phyloP scores from a whole-genome alignment of 2,888 invertebrate species.

The Idaea dimidiata region DNA sequence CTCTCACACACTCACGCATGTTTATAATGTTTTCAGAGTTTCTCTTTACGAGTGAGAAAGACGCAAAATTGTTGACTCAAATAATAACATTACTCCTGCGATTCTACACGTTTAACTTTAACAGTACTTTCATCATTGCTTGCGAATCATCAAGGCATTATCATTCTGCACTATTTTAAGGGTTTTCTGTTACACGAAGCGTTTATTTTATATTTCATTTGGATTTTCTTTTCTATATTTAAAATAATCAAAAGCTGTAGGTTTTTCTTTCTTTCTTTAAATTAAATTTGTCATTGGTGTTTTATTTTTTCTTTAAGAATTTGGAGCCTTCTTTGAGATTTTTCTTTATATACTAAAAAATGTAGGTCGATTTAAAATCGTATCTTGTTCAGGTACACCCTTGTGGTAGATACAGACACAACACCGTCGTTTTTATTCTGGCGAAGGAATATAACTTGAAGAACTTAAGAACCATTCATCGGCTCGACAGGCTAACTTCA shows the following conservation, averaged over 20 bases:
- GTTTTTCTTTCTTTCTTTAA: neutral
- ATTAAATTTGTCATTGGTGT: neutral
- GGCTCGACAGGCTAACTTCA: slow-evolving; percentile 97
- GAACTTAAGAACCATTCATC: slow-evolving; percentile 95
- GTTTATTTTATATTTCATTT: slow-evolving; percentile 5
- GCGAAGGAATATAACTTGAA: slow-evolving; percentile 97
- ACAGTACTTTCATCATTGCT: slow-evolving; percentile 17
- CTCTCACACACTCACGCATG: slow-evolving; percentile 14
- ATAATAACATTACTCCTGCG: slow-evolving; percentile 6
- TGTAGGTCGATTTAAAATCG: neutral
- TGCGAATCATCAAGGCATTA: slow-evolving; percentile 22
- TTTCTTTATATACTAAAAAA: slow-evolving; percentile 1
- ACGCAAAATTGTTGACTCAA: slow-evolving; percentile 11
- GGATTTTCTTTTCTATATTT: slow-evolving; percentile 4
- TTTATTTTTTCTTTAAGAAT: slow-evolving; percentile 8
- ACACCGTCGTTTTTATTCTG: slow-evolving; percentile 97
- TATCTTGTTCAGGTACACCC: slow-evolving; percentile 90
- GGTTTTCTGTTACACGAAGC: slow-evolving; percentile 9
- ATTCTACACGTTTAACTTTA: slow-evolving; percentile 6
- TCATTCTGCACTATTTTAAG: slow-evolving; percentile 14
- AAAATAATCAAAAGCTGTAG: neutral
- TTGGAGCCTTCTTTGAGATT: slow-evolving; percentile 12
- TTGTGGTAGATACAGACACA: slow-evolving; percentile 98
- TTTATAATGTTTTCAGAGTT: slow-evolving; percentile 8
- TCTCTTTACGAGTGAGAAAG: slow-evolving; percentile 12